Base-by-base conservation (phyloP, 2,113 vertebrate genomes). In the Nipponia nippon region DNA sequence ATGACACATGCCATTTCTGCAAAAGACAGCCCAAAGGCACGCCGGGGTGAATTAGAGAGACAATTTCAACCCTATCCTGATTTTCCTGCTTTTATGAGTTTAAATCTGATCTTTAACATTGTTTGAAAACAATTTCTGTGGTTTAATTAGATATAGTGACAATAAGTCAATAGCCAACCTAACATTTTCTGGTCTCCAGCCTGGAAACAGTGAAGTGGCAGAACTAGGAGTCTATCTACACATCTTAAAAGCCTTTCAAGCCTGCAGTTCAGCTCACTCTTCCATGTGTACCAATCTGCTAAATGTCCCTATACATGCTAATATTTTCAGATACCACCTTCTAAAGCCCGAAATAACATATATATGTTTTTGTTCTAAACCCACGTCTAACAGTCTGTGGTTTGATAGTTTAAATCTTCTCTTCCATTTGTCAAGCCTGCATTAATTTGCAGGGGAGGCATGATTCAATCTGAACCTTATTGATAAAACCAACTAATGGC, bases 401-500 rank as follows among this genome's bases (percentile, higher is more conserved):
- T 77, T 83, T 73, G 75, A 67, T 62, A 81, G 82, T 76, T 92
- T 81, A 90, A 88, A 83, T 83, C 85, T 94, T 87, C 67, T 76
- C 55, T 80, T 84, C 29, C 69, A 77, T 89, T 96, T 93, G 38
- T 81, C 79, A 90, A 81, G 44, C 27, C 78, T 89, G 67, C 83
- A 56, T 78, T 93, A 86, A 92, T 95, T 95, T 96, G 47, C 76
- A 89, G 67, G 65, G 90, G 46, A 95, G 72, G 69, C 83, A 93
- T 81, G 94, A 96, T 96, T 96, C 88, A 92, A 87, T 95, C 94
- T 84, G 75, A 91, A 95, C 69, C 83, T 96, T 95, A 95, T 92
- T 97, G 97, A 90, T 96, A 96, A 93, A 95, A 95, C 84, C 72
- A 94, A 6, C 94, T 96, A 96, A 95, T 96, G 79, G 89, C 44